phyloP scores from a whole-genome alignment of 2,888 invertebrate species.

The Hyalella azteca region DNA sequence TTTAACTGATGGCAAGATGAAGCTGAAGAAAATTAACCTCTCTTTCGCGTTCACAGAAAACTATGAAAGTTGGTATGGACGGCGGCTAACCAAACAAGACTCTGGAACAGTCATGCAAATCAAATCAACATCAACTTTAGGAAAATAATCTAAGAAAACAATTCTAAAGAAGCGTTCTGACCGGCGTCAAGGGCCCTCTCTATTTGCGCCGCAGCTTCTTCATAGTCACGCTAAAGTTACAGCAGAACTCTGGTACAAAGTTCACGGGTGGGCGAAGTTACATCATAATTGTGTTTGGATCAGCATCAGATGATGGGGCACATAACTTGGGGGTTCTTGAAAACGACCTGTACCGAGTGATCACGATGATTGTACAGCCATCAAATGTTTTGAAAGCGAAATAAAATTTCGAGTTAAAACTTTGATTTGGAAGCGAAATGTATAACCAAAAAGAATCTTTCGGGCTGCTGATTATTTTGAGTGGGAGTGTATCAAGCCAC shows the following conservation, averaged over 20 bases:
- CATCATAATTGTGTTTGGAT: too few relatives aligned
- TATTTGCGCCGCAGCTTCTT: neutral
- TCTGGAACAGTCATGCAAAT: conserved; percentile 21
- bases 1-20: neutral
- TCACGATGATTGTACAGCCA: too few relatives aligned
- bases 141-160: neutral
- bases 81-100: conserved; percentile 4
- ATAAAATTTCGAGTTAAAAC: too few relatives aligned
- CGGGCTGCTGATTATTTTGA: too few relatives aligned
- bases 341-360: too few relatives aligned
- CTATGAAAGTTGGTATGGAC: conserved; percentile 3
- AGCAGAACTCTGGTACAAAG: too few relatives aligned
- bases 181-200: neutral
- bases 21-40: conserved; percentile 18
- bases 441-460: too few relatives aligned
- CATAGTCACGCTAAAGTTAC: neutral
- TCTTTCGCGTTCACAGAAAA: conserved; percentile 1
- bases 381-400: too few relatives aligned
- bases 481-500: too few relatives aligned
- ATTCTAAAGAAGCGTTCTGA: neutral
- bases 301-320: neutral
- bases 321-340: too few relatives aligned
- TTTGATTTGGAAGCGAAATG: too few relatives aligned
- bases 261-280: too few relatives aligned
- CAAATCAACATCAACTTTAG: conserved; percentile 3